A percentile compares a stretch with the other conserved stretches of the same genome.
Conservation (phyloP, 2,888 invertebrate genomes). For the Sphinx pinastri region DNA sequence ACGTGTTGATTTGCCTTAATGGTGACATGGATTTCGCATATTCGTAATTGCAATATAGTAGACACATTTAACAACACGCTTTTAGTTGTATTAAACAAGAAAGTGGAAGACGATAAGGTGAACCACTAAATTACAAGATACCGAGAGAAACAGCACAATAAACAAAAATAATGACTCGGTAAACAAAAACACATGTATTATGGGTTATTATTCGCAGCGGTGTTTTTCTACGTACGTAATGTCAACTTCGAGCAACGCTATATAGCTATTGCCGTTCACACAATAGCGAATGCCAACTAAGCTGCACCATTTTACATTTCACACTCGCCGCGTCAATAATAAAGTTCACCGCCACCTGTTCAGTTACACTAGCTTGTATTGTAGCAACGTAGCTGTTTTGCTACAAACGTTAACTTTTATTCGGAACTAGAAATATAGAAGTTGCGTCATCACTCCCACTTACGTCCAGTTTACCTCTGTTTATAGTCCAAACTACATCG, state of each 20-base stretch:
- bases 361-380: constrained; percentile 22
- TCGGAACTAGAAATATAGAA: constrained; percentile 52
- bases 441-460: constrained; percentile 50
- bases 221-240: not conserved
- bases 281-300: constrained; percentile 11
- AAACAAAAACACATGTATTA: constrained; percentile 5
- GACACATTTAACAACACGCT: not conserved
- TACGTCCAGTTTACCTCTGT: constrained; percentile 51
- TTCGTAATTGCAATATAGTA: constrained; percentile 66
- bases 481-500: constrained; percentile 56
- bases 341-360: constrained; percentile 31
- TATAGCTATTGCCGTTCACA: constrained; percentile 16
- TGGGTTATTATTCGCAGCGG: not conserved
- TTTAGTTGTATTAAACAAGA: not conserved
- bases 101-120: not conserved
- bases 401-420: constrained; percentile 42
- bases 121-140: not conserved
- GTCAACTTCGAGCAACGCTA: constrained; percentile 2
- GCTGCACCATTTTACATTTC: constrained; percentile 19
- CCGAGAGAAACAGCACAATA: constrained; percentile 32
- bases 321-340: constrained; percentile 29
- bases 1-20: constrained; percentile 78
- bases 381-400: constrained; percentile 37
- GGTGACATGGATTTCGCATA: constrained; percentile 77
- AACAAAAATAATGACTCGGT: constrained; percentile 2